phyloP scores from a whole-genome alignment of 1,140 invertebrate species.

The Ctenoplectra terminalis region DNA sequence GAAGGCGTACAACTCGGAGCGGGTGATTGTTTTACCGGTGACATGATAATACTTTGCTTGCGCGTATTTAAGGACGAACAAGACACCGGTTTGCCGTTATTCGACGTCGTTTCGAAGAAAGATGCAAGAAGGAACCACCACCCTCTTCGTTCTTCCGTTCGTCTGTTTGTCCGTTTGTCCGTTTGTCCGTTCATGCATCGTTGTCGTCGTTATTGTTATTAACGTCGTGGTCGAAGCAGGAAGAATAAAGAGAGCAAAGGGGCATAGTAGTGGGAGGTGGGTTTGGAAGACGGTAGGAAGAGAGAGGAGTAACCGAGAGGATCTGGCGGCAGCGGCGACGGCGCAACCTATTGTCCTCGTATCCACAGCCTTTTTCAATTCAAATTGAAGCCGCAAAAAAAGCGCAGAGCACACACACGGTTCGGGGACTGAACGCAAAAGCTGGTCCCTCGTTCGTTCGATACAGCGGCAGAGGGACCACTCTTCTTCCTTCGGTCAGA shows the following conservation, averaged over 20 bases:
- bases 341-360: conserved; percentile 80
- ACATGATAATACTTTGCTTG: conserved; percentile 63
- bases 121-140: background rate
- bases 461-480: conserved; percentile 37
- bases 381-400: conserved; percentile 81
- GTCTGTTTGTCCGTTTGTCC: no score
- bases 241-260: background rate
- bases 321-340: conserved; percentile 65
- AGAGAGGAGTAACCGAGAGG: conserved; percentile 67
- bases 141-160: background rate
- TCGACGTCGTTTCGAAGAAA: conserved; percentile 1
- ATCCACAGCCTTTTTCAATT: conserved; percentile 81
- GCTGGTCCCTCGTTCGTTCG: conserved; percentile 66
- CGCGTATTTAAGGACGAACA: conserved; percentile 58
- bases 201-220: conserved; percentile 46
- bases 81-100: background rate
- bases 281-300: conserved; percentile 22
- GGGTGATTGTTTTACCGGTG: conserved; percentile 59
- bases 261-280: conserved; percentile 53
- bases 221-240: conserved; percentile 9
- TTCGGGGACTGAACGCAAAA: conserved; percentile 63
- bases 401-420: conserved; percentile 72
- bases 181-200: background rate
- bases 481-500: conserved; percentile 56
- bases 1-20: conserved; percentile 14